Conservation (phyloP, 2,113 vertebrate genomes). For the Rallus limicola region DNA sequence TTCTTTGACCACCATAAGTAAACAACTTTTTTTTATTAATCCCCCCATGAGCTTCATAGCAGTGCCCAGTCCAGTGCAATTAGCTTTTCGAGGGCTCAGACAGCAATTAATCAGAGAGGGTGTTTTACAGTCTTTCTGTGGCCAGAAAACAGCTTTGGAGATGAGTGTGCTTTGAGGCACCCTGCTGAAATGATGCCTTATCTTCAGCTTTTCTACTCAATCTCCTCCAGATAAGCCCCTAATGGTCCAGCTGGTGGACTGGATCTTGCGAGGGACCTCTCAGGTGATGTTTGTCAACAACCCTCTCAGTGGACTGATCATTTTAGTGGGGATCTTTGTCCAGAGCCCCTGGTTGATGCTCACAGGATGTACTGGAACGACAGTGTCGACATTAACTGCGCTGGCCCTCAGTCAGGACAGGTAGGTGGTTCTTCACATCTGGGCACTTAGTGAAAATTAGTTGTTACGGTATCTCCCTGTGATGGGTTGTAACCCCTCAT, state of each 20-base stretch:
- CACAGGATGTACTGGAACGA: conserved; percentile 85
- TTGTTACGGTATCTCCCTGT: accelerated
- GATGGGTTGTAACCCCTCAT: accelerated
- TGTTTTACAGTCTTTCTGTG: neutral
- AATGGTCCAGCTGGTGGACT: conserved; percentile 87
- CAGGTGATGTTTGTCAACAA: conserved; percentile 99
- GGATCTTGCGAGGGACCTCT: conserved; percentile 90
- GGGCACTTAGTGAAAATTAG: accelerated
- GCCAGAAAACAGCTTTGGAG: neutral
- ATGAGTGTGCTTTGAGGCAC: neutral
- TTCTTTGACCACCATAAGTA: neutral
- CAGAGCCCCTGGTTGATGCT: conserved; percentile 95
- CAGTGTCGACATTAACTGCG: conserved; percentile 86
- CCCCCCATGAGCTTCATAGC: neutral
- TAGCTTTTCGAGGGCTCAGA: neutral
- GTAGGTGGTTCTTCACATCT: conserved; percentile 25
- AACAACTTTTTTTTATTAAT: neutral
- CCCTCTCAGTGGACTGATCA: conserved; percentile 88
- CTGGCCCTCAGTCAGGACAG: conserved; percentile 89
- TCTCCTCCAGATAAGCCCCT: conserved; percentile 83
- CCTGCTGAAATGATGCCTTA: neutral
- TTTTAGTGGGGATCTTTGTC: conserved; percentile 87
- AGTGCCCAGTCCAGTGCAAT: neutral
- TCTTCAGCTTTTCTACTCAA: neutral
- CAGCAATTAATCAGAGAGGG: neutral